These are phyloP conservation scores for Mormyrops boulengeri DNA, from an alignment of 2,797 vertebrate species.

Conservation along the genomic window DNA sequence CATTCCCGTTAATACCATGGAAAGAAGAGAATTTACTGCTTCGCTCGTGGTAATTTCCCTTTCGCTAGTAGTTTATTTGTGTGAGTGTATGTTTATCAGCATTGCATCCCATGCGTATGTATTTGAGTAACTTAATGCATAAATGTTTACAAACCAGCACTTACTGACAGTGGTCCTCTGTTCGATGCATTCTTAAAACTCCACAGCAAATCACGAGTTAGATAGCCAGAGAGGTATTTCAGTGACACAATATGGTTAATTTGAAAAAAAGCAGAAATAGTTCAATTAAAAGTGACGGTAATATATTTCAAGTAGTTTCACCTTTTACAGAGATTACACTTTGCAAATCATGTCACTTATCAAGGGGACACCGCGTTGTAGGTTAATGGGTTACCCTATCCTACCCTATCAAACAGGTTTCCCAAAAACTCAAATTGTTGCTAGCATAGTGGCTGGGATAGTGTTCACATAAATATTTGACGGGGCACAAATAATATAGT, in stretches of 20 bases:
- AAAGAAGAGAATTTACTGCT: conserved; percentile 55
- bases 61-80: neutral
- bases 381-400: neutral
- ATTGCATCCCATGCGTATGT: neutral
- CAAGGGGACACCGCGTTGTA: neutral
- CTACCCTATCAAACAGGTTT: neutral
- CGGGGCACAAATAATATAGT: neutral
- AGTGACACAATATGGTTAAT: neutral
- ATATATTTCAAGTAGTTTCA: neutral
- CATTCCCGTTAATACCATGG: conserved; percentile 41
- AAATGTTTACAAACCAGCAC: neutral
- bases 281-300: neutral
- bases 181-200: neutral
- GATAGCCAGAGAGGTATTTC: neutral
- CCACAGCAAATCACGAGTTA: neutral
- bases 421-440: neutral
- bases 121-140: neutral
- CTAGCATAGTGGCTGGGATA: neutral
- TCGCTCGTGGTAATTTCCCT: conserved; percentile 57
- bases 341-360: neutral
- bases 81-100: neutral
- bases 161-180: neutral
- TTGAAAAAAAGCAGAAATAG: neutral
- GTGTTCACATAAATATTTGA: neutral
- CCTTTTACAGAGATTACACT: neutral